Conservation (phyloP, 2,113 vertebrate species). For the Varanus komodoensis region DNA sequence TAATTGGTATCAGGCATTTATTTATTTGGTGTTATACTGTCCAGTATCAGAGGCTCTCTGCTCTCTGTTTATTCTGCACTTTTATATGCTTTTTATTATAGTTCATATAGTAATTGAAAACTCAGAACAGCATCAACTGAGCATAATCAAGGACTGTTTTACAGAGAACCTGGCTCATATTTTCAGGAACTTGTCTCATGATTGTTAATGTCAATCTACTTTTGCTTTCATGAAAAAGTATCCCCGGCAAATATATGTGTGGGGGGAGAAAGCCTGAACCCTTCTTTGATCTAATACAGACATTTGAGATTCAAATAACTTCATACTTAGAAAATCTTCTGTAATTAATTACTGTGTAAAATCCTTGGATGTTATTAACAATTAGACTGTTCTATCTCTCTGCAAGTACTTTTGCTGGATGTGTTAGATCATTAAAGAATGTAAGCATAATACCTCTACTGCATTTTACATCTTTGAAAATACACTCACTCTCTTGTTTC, state of each 20-base stretch:
- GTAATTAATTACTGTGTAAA: conserved; percentile 9
- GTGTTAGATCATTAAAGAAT: not conserved
- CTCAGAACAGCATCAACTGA: not conserved
- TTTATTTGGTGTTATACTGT: no score
- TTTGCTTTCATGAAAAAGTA: not conserved
- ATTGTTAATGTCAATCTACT: conserved; percentile 11
- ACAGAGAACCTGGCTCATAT: not conserved
- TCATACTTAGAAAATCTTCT: not conserved
- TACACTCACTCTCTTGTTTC: not conserved
- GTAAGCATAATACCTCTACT: not conserved
- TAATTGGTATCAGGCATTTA: no score
- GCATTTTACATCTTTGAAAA: conserved; percentile 4
- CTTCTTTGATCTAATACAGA: not conserved
- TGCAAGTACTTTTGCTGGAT: not conserved
- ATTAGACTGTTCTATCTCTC: not conserved
- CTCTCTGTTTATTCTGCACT: no score
- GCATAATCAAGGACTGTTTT: not conserved
- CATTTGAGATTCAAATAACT: not conserved
- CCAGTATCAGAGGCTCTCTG: no score
- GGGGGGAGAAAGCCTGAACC: not conserved
- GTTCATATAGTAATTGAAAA: not conserved
- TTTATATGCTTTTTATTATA: not conserved
- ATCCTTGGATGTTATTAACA: not conserved
- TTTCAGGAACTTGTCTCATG: conserved; percentile 9
- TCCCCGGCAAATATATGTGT: not conserved